Evolutionary conservation across 2,888 invertebrate genomes (phyloP), one percentile per base, ranked within the genome.

Genomic region (Synanthedon myopaeformis): DNA sequence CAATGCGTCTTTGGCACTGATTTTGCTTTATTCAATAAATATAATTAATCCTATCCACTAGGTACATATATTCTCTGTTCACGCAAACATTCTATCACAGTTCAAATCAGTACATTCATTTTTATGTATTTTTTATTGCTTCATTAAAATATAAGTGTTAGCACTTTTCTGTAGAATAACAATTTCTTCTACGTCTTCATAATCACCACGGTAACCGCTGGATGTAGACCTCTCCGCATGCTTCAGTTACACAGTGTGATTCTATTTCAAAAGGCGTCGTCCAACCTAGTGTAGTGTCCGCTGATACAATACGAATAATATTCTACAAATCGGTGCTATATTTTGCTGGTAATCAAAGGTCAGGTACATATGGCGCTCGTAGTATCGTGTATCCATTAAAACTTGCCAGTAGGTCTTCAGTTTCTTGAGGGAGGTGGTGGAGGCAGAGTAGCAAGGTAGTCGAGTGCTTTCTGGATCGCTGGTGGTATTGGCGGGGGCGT

Each of bases 401-500:
- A 35, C 35, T 51, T 52, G 52, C 4, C 6, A 42, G 5, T 41
- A 12, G 8, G 17, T 19, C 49, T 35, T 52, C 49, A 59, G 53
- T 55, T 57, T 19, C 58, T 56, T 41, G 55, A 35, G 49, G 69
- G 69, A 58, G 89, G 83, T 17, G 70, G 59, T 56, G 91, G 90
- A 45, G 92, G 92, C 56, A 91, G 84, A 3, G 91, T 90, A 12
- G 91, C 91, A 58, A 92, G 86, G 77, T 90, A 93, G 66, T 93
- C 93, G 48, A 93, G 80, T 41, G 93, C 92, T 75, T 91, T 92
- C 71, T 92, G 92, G 62, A 93, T 93, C 73, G 91, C 92, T 69
- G 92, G 91, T 55, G 93, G 93, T 57, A 91, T 91, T 59, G 93
- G 93, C n/a, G 93, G 93, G 11, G 93, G 91, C 11, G 93, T 93